phyloP scores from a whole-genome alignment of 2,113 vertebrate genomes.

The Paramisgurnus dabryanus region DNA sequence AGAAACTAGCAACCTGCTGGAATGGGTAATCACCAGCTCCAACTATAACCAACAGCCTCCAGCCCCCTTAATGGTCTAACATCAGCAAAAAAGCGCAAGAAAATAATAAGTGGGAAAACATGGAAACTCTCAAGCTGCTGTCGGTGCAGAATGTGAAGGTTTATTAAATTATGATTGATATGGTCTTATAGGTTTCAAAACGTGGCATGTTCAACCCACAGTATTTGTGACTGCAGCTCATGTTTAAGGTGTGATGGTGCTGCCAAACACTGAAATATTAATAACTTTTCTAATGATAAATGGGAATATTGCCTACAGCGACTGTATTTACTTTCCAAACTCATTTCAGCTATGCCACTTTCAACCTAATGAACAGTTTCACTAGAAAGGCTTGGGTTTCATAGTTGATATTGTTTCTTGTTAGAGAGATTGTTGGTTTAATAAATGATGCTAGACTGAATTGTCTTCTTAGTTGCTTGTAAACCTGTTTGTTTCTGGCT shows the following conservation, averaged over 20 bases:
- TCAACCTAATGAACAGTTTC: not conserved
- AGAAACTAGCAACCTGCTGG: constrained; percentile 54
- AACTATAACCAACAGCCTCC: constrained; percentile 41
- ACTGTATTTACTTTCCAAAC: not conserved
- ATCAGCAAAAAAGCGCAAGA: constrained; percentile 48
- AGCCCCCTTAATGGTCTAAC: constrained; percentile 66
- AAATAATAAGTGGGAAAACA: constrained; percentile 40
- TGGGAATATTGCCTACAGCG: constrained; percentile 30
- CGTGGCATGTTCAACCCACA: constrained; percentile 16
- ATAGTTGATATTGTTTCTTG: not conserved
- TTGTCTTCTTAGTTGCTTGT: not conserved
- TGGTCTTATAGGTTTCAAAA: constrained; percentile 28
- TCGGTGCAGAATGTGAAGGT: constrained; percentile 41
- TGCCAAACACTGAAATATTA: constrained; percentile 20
- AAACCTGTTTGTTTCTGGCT: not conserved
- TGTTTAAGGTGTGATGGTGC: constrained; percentile 24
- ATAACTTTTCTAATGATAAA: constrained; percentile 29
- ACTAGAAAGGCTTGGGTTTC: not conserved
- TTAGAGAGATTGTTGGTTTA: not conserved
- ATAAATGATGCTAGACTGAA: constrained; percentile 1
- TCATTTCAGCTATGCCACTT: not conserved
- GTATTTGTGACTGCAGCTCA: constrained; percentile 5
- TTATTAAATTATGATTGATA: constrained; percentile 54
- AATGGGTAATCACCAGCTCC: constrained; percentile 52
- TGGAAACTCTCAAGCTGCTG: constrained; percentile 46